Percentiles rank a stretch among this genome's conserved stretches.
Evolutionary conservation across 2,888 invertebrate species (phyloP).

Genomic region (Opisthograptis luteolata): DNA sequence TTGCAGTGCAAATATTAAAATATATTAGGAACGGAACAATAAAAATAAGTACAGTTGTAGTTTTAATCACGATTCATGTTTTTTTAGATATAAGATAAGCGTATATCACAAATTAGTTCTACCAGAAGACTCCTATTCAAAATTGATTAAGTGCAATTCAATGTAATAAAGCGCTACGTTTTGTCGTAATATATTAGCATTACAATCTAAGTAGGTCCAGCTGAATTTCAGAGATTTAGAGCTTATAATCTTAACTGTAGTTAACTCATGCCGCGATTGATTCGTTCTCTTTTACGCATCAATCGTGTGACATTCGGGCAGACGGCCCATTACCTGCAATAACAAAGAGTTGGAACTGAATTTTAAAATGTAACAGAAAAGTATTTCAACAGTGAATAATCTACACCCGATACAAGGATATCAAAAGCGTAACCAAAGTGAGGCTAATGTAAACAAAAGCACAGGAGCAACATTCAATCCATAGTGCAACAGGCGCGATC

Average conservation of each 20-base stretch:
- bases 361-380: slow-evolving; percentile 29
- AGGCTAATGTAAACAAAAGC: slow-evolving; percentile 45
- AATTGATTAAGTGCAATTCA: slow-evolving; percentile 8
- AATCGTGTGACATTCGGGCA: slow-evolving; percentile 32
- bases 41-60: neutral
- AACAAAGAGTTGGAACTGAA: slow-evolving; percentile 36
- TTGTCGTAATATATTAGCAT: neutral
- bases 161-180: slow-evolving; percentile 11
- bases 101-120: neutral
- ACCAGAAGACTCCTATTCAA: neutral
- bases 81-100: slow-evolving; percentile 2
- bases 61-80: neutral
- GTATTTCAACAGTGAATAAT: slow-evolving; percentile 27
- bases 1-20: slow-evolving; percentile 12
- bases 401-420: slow-evolving; percentile 25
- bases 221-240: neutral
- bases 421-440: slow-evolving; percentile 43
- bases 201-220: neutral
- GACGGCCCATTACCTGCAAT: slow-evolving; percentile 41
- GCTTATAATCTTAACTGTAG: neutral
- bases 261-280: neutral
- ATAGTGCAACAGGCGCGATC: slow-evolving; percentile 42
- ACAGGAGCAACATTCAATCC: slow-evolving; percentile 45
- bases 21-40: neutral
- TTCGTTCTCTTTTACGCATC: slow-evolving; percentile 10